Evolutionary conservation across 1,140 invertebrate species (phyloP).

Genomic region (Aphaenogaster floridana): DNA sequence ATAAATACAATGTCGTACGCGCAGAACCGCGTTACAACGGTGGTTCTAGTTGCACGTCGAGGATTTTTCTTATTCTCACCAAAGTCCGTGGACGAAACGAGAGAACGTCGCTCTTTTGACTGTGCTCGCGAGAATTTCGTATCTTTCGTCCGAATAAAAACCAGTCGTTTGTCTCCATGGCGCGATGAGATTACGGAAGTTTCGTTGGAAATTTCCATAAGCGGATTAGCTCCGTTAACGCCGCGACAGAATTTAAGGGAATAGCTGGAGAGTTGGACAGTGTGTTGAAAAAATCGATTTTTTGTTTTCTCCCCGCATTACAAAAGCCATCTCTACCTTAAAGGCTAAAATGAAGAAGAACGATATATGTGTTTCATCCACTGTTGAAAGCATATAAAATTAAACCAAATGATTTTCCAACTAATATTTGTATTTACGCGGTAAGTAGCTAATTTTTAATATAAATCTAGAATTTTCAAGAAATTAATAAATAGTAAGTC

Average conservation of each 20-base stretch:
- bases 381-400: not conserved
- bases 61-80: conserved; percentile 5
- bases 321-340: not conserved
- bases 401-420: not conserved
- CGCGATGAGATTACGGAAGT: conserved; percentile 61
- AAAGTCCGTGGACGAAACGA: not conserved
- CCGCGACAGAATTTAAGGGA: conserved; percentile 24
- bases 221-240: conserved; percentile 38
- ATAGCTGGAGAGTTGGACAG: not conserved
- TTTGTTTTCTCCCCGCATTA: not conserved
- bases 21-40: not conserved
- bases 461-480: not conserved
- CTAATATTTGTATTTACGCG: not conserved
- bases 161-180: conserved; percentile 43
- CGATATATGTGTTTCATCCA: not conserved
- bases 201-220: conserved; percentile 61
- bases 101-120: not conserved
- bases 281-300: conserved; percentile 30
- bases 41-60: not conserved
- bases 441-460: not conserved
- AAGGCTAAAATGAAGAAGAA: not conserved
- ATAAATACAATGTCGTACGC: conserved; percentile 1
- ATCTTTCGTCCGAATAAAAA: conserved; percentile 42
- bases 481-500: not conserved
- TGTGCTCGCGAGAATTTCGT: conserved; percentile 14